Evolutionary conservation across 2,797 vertebrate species (phyloP).

Genomic region (Hozukius guyotensis): DNA sequence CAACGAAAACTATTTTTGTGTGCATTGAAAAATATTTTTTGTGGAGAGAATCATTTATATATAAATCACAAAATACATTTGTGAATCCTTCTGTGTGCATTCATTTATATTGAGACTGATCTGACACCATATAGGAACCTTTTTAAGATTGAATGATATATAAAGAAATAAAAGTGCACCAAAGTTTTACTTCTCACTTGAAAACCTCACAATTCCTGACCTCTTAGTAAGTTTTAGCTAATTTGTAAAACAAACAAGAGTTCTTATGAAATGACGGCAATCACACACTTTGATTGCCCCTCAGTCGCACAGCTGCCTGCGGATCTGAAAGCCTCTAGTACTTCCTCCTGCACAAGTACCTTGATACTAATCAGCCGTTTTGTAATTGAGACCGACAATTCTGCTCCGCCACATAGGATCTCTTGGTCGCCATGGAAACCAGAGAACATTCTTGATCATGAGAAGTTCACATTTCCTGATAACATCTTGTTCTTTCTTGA

Average conservation of each 20-base stretch:
- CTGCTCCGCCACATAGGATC: slow-evolving; percentile 48
- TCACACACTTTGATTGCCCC: slow-evolving; percentile 80
- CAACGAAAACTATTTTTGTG: too few relatives aligned
- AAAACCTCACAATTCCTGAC: slow-evolving; percentile 45
- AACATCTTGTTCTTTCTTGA: slow-evolving; percentile 46
- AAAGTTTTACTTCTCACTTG: slow-evolving; percentile 54
- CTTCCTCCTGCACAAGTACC: slow-evolving; percentile 83
- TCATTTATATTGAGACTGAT: too few relatives aligned
- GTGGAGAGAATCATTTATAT: too few relatives aligned
- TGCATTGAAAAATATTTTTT: too few relatives aligned
- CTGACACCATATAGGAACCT: background rate
- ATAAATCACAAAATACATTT: too few relatives aligned
- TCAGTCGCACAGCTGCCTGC: slow-evolving; percentile 80
- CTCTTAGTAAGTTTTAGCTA: slow-evolving; percentile 49
- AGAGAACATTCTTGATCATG: slow-evolving; percentile 54
- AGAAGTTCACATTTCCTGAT: slow-evolving; percentile 47
- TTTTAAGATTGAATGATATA: background rate
- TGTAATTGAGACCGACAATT: slow-evolving; percentile 78
- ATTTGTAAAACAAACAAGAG: slow-evolving; percentile 72
- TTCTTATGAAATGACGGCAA: slow-evolving; percentile 74
- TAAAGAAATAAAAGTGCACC: background rate
- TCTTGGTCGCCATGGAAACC: slow-evolving; percentile 77
- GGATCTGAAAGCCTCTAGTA: slow-evolving; percentile 68
- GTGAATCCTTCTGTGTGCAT: too few relatives aligned
- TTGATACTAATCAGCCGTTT: slow-evolving; percentile 83